Conservation (phyloP, 2,888 invertebrate species). For the Drosophila prolongata region DNA sequence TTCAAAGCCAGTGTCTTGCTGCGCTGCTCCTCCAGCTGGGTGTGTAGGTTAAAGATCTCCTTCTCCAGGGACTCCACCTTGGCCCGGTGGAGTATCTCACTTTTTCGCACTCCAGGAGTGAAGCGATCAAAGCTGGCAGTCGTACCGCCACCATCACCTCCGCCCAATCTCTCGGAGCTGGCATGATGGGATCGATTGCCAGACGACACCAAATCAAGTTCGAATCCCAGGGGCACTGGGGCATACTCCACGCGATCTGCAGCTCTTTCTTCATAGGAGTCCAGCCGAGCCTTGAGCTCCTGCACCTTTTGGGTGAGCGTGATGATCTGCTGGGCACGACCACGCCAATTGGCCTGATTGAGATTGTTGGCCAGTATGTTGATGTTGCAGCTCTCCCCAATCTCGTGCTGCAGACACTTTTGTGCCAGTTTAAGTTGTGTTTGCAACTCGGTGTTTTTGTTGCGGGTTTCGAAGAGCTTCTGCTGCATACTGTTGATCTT, state of each 20-base stretch:
- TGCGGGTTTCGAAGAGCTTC: slow-evolving; percentile 89
- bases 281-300: slow-evolving; percentile 88
- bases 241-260: slow-evolving; percentile 55
- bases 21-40: slow-evolving; percentile 86
- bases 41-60: slow-evolving; percentile 86
- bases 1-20: slow-evolving; percentile 88
- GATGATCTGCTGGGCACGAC: slow-evolving; percentile 91
- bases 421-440: slow-evolving; percentile 90
- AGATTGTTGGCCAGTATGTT: slow-evolving; percentile 86
- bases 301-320: slow-evolving; percentile 88
- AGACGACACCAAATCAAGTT: slow-evolving; percentile 38
- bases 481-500: slow-evolving; percentile 85
- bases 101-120: slow-evolving; percentile 85
- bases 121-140: slow-evolving; percentile 67
- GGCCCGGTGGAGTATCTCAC: slow-evolving; percentile 86
- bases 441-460: slow-evolving; percentile 88
- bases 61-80: slow-evolving; percentile 87
- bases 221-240: slow-evolving; percentile 55
- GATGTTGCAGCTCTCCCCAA: slow-evolving; percentile 89
- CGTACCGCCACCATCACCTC: slow-evolving; percentile 29
- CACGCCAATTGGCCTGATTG: slow-evolving; percentile 89
- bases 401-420: slow-evolving; percentile 90
- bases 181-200: slow-evolving; percentile 25
- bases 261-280: slow-evolving; percentile 53
- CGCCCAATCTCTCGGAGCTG: slow-evolving; percentile 29